Base-by-base conservation (phyloP, 2,113 vertebrate genomes). In the Chlorocebus sabaeus region DNA sequence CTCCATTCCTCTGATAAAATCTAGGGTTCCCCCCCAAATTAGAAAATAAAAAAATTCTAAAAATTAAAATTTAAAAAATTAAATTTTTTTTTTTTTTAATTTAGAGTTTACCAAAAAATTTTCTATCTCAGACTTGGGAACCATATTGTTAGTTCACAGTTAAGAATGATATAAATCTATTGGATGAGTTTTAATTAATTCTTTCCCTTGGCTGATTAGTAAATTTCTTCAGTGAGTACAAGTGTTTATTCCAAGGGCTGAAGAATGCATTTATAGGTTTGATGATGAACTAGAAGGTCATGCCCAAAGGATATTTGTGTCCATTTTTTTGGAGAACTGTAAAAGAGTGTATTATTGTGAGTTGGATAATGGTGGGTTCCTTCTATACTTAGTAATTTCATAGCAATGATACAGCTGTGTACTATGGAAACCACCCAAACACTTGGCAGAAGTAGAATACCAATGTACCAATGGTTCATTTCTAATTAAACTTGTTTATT, bases 401-500 rank as follows among this genome's bases (percentile, higher is more conserved):
- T 73, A 90, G 95, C 96, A 96, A 79, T 68, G 93, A 94, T 97
- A 96, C 96, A 98, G 97, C 98, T 98, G 97, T 95, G 97, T 96
- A 79, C 94, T 82, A 72, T 40, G 96, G 97, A 98, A 98, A 59
- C 95, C 95, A 98, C 97, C 96, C 97, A 97, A 97, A 96, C 81
- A 88, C 95, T 98, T 97, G 98, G 96, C 97, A 96, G 94, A 98
- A 96, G 72, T 92, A 95, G 97, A 96, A 96, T 96, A 95, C 84
- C 95, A 97, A 92, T 96, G 81, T 96, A 96, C 84, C 95, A 97
- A 82, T 95, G 81, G 94, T 96, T 98, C 94, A 95, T 95, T 95
- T 96, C 96, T 97, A 98, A 98, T 97, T 97, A 97, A 96, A 97
- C 93, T 97, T 97, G 96, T 90, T 97, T 96, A 98, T 90, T 94